Percentiles rank a stretch among this genome's conserved stretches.
Evolutionary conservation across 2,113 vertebrate species (phyloP).

Genomic region (Mustelus asterias): DNA sequence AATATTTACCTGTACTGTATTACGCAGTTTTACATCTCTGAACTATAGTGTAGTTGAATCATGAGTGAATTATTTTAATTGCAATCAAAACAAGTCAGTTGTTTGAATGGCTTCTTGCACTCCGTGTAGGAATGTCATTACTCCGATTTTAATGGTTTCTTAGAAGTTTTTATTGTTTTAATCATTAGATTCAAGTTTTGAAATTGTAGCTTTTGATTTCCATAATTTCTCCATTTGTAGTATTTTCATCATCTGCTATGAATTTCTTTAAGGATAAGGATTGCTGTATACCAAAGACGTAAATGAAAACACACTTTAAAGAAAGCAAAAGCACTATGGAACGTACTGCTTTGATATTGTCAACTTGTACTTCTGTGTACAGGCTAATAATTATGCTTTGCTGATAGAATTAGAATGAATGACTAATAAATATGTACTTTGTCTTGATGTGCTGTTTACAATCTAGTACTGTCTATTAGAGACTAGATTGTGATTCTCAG

Average conservation of each 20-base stretch:
- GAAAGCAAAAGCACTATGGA: conserved; percentile 38
- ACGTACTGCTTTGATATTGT: conserved; percentile 31
- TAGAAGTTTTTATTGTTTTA: conserved; percentile 5
- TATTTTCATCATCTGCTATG: conserved; percentile 1
- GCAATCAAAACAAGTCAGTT: background rate
- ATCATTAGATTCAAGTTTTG: conserved; percentile 26
- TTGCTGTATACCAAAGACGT: conserved; percentile 36
- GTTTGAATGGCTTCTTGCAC: conserved; percentile 22
- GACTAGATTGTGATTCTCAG: conserved; percentile 36
- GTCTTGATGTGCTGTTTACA: conserved; percentile 34
- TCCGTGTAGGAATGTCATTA: background rate
- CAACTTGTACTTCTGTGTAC: conserved; percentile 32
- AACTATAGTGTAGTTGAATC: background rate
- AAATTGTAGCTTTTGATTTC: conserved; percentile 17
- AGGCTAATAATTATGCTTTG: conserved; percentile 21
- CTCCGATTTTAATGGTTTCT: conserved; percentile 12
- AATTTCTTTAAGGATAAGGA: conserved; percentile 17
- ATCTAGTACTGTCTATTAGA: conserved; percentile 31
- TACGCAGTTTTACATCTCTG: background rate
- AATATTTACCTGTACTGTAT: conserved; percentile 2
- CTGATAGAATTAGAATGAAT: conserved; percentile 36
- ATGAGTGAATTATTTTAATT: conserved; percentile 4
- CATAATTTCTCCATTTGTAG: background rate
- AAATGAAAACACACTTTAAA: conserved; percentile 31
- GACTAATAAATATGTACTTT: conserved; percentile 37